A percentile compares a stretch with the other conserved stretches of the same genome.
phyloP scores from a whole-genome alignment of 2,888 invertebrate genomes.

The Campoplex capitator region DNA sequence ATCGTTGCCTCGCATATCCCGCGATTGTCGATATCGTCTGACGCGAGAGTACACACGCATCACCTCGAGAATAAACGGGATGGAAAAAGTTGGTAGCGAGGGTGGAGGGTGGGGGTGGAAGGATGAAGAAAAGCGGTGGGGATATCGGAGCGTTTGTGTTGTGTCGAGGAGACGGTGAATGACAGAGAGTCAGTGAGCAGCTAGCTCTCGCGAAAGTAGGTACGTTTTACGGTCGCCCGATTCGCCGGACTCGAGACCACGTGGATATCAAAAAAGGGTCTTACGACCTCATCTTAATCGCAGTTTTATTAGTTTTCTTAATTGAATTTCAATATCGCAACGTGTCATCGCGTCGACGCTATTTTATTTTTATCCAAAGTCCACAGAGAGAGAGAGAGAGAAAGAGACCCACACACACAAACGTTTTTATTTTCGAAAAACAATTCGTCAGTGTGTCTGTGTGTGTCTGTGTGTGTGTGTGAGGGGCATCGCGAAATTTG shows the following conservation, averaged over 20 bases:
- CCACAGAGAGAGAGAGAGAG: too few species aligned
- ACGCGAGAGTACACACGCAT: neutral
- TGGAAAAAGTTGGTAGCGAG: neutral
- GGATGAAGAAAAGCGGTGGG: slow-evolving; percentile 79
- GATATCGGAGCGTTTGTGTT: slow-evolving; percentile 68
- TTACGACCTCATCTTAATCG: neutral
- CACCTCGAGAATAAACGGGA: slow-evolving; percentile 31
- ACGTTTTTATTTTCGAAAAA: neutral
- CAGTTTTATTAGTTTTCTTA: neutral
- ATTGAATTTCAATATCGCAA: neutral
- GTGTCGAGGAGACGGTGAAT: slow-evolving; percentile 61
- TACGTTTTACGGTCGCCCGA: slow-evolving; percentile 63
- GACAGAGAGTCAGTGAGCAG: slow-evolving; percentile 77
- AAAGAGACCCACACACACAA: too few species aligned
- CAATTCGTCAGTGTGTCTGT: neutral
- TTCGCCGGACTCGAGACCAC: slow-evolving; percentile 73
- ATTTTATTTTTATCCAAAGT: too few species aligned
- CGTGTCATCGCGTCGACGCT: too few species aligned
- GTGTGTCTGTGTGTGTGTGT: neutral
- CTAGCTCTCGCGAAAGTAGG: slow-evolving; percentile 77
- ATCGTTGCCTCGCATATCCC: slow-evolving; percentile 32
- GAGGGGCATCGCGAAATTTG: neutral
- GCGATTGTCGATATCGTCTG: slow-evolving; percentile 19
- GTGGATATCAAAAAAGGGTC: slow-evolving; percentile 67
- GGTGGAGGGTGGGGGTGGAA: slow-evolving; percentile 39